These are phyloP conservation scores for Sympetrum striolatum DNA, from an alignment of 2,888 invertebrate genomes.

Conservation along the genomic window DNA sequence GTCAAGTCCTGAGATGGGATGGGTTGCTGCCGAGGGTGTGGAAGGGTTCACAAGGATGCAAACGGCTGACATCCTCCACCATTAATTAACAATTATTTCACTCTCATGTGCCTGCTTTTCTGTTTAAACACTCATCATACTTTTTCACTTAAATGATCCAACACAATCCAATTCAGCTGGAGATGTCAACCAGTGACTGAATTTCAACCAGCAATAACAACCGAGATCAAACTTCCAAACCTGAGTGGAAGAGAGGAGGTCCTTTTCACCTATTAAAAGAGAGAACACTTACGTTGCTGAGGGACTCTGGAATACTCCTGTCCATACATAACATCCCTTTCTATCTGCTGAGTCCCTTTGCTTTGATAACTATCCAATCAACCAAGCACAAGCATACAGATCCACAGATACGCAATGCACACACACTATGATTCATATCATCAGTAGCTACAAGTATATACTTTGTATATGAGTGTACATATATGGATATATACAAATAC, in stretches of 20 bases:
- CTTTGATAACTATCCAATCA: conserved; percentile 13
- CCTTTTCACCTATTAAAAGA: conserved; percentile 1
- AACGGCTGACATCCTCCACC: conserved; percentile 35
- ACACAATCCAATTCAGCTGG: not conserved
- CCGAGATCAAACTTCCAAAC: conserved; percentile 37
- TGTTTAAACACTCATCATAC: not conserved
- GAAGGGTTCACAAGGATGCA: conserved; percentile 5
- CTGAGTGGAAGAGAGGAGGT: conserved; percentile 21
- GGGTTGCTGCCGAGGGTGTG: conserved; percentile 32
- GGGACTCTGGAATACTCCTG: conserved; percentile 42
- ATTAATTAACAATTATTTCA: conserved; percentile 40
- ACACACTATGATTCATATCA: conserved; percentile 8
- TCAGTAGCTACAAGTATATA: not conserved
- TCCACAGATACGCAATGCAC: not conserved
- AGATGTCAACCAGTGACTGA: not conserved
- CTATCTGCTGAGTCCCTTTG: conserved; percentile 26
- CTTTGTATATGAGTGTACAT: not conserved
- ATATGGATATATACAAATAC: conserved; percentile 11
- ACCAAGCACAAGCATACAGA: not conserved
- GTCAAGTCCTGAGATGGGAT: conserved; percentile 44
- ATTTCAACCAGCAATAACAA: conserved; percentile 14
- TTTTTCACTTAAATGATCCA: not conserved
- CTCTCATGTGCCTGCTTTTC: not conserved
- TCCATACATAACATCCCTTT: conserved; percentile 43
- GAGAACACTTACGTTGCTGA: conserved; percentile 25